Conservation (phyloP, 1,140 invertebrate species). For the Trissolcus basalis region DNA sequence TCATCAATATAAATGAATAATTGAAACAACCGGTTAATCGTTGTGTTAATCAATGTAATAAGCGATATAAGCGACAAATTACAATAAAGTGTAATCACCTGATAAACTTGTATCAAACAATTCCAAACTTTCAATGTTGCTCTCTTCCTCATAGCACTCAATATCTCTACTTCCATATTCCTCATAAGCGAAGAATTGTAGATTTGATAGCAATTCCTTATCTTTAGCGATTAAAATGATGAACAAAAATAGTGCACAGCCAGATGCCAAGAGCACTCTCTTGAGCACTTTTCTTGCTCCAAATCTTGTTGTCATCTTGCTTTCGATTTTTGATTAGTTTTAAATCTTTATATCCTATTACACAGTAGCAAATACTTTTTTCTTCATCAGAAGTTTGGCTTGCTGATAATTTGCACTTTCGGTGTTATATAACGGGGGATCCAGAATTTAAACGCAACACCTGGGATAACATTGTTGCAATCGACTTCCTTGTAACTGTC, state of each 20-base stretch:
- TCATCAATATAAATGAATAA: too few relatives aligned
- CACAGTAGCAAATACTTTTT: too few relatives aligned
- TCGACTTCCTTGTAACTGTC: too few relatives aligned
- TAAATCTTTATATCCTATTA: too few relatives aligned
- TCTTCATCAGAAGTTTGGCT: too few relatives aligned
- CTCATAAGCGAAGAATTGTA: constrained; percentile 45
- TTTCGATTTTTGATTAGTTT: constrained; percentile 10
- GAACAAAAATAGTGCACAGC: constrained; percentile 32
- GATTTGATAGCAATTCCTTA: constrained; percentile 20
- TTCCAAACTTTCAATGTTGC: constrained; percentile 39
- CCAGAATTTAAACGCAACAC: too few relatives aligned
- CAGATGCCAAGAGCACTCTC: constrained; percentile 5
- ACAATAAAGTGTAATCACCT: constrained; percentile 44
- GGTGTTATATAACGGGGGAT: too few relatives aligned
- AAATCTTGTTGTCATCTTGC: too few relatives aligned
- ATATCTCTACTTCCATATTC: constrained; percentile 47
- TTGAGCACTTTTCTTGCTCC: constrained; percentile 16
- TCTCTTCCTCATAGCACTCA: constrained; percentile 62
- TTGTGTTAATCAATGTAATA: background rate
- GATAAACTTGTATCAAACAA: constrained; percentile 44
- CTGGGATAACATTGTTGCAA: too few relatives aligned
- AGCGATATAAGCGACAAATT: background rate
- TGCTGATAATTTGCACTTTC: too few relatives aligned
- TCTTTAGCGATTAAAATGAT: constrained; percentile 33
- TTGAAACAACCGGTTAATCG: too few relatives aligned